Evolutionary conservation across 1,140 invertebrate species (phyloP).

Genomic region (Cyclargus thomasi): DNA sequence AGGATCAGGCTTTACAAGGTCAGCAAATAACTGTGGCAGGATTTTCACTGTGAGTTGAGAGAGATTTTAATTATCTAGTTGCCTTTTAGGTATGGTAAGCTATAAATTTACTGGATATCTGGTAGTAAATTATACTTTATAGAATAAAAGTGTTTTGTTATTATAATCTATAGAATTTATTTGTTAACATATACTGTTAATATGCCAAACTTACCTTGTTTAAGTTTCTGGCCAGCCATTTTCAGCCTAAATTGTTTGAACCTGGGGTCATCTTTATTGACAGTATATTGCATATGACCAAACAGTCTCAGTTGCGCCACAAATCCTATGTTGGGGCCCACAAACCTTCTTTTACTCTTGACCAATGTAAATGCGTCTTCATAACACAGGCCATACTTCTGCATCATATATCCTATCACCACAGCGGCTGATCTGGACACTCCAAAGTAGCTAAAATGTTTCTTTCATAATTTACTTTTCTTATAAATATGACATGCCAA

Average conservation of each 20-base stretch:
- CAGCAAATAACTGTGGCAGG: conserved; percentile 83
- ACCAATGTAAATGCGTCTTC: conserved; percentile 82
- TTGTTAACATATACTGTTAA: too few relatives aligned
- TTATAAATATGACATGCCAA: too few relatives aligned
- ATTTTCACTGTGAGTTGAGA: conserved; percentile 80
- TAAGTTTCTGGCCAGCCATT: conserved; percentile 86
- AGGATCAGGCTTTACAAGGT: conserved; percentile 87
- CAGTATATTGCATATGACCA: conserved; percentile 82
- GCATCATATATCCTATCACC: conserved; percentile 90
- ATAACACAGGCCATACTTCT: conserved; percentile 83
- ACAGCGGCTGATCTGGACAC: conserved; percentile 90
- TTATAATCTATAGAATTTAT: too few relatives aligned
- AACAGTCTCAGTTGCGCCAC: conserved; percentile 85
- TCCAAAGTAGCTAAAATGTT: conserved; percentile 81
- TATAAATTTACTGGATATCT: too few relatives aligned
- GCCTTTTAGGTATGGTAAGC: too few relatives aligned
- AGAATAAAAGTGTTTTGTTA: too few relatives aligned
- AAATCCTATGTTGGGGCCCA: conserved; percentile 85
- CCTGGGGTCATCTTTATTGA: conserved; percentile 82
- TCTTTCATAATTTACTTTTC: too few relatives aligned
- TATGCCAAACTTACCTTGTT: conserved; percentile 75
- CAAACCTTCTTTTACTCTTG: conserved; percentile 79
- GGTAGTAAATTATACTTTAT: too few relatives aligned
- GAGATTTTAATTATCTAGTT: background rate
- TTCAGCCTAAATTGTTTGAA: conserved; percentile 86